A percentile compares a stretch with the other conserved stretches of the same genome.
Conservation (phyloP, 2,113 vertebrate species). For the Panthera tigris region DNA sequence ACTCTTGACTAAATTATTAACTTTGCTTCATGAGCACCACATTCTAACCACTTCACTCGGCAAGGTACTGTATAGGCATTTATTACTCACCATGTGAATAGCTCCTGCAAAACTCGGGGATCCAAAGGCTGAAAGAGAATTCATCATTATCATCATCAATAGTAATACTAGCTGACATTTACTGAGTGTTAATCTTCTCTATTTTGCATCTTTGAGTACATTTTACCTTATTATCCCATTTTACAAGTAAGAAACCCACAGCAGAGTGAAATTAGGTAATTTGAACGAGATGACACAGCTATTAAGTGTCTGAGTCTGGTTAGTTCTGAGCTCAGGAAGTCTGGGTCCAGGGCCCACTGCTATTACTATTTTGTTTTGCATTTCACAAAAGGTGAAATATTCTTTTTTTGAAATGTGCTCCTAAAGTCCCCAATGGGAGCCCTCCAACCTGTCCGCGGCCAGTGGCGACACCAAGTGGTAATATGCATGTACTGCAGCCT, state of each 20-base stretch:
- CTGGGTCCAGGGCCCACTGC: background rate
- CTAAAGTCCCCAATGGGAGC: background rate
- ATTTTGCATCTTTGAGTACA: slow-evolving; percentile 17
- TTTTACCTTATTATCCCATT: background rate
- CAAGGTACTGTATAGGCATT: background rate
- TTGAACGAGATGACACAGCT: slow-evolving; percentile 25
- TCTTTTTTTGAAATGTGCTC: background rate
- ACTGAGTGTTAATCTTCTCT: background rate
- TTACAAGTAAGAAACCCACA: slow-evolving; percentile 22
- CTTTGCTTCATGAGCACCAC: background rate
- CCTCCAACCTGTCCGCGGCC: slow-evolving; percentile 26
- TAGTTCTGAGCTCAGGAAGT: background rate
- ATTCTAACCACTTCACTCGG: background rate
- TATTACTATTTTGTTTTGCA: slow-evolving; percentile 34
- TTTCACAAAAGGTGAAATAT: background rate
- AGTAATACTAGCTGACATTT: background rate
- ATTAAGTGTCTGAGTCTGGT: background rate
- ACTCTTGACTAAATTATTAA: slow-evolving; percentile 36
- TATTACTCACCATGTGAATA: background rate
- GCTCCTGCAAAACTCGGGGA: background rate
- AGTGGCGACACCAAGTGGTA: slow-evolving; percentile 59
- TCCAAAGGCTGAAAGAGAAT: background rate
- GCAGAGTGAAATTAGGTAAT: slow-evolving; percentile 17
- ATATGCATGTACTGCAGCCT: background rate
- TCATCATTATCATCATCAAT: background rate